Percentiles rank a stretch among this genome's conserved stretches.
Evolutionary conservation across 2,113 vertebrate species (phyloP).

Genomic region (Hippocampus zosterae): DNA sequence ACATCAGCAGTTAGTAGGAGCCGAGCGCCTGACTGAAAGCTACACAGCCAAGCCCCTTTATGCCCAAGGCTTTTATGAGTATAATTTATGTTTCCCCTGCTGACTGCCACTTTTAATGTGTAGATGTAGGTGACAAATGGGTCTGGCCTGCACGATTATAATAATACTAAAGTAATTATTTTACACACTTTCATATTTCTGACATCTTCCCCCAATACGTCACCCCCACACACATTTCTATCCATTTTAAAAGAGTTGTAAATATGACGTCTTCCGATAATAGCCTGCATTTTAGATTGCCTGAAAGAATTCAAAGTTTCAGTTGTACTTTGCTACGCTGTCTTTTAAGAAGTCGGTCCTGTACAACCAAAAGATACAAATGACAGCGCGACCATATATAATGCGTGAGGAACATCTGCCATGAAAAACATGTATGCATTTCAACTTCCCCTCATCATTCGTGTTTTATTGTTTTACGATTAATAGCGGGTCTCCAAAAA

Average conservation of each 20-base stretch:
- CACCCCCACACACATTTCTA: not conserved
- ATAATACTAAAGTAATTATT: not conserved
- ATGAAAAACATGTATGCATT: too few species aligned
- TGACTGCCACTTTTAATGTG: not conserved
- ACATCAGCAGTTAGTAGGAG: constrained; percentile 10
- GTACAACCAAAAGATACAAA: not conserved
- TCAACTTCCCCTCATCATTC: too few species aligned
- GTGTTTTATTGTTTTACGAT: too few species aligned
- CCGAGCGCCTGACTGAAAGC: constrained; percentile 9
- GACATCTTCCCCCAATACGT: not conserved
- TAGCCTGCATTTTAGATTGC: not conserved
- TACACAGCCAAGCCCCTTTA: constrained; percentile 4
- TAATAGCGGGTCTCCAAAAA: too few species aligned
- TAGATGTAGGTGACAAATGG: constrained; percentile 3
- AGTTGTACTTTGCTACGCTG: not conserved
- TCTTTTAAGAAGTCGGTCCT: not conserved
- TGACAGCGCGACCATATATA: too few species aligned
- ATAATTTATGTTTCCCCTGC: constrained; percentile 15
- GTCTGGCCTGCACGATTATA: not conserved
- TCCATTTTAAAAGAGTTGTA: not conserved
- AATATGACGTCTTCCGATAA: not conserved
- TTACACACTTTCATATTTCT: not conserved
- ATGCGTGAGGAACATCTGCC: too few species aligned
- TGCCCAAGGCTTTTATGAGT: constrained; percentile 9
- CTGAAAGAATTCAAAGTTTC: not conserved